Base-by-base conservation (phyloP, 2,888 invertebrate species). In the Clepsis dumicolana region DNA sequence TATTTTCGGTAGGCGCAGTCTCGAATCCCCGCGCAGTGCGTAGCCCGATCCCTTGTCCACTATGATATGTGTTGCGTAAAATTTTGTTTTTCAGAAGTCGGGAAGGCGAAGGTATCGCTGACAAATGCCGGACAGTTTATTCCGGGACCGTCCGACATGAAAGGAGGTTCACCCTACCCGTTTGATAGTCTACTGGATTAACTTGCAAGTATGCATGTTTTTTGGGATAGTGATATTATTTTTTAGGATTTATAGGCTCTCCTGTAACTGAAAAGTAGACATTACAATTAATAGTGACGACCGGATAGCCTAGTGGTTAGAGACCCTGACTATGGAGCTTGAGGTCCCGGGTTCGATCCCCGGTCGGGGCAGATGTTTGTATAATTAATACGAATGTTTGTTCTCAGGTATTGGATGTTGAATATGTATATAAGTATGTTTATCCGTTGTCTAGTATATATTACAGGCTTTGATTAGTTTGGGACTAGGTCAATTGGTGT, bases 21-120 rank as follows among this genome's bases (percentile, higher is more conserved):
- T 48, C 12, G 3, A 21, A 18, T 18, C 0, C 12, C 21, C 0
- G n/a, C 72, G 57, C 72, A 82, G 87, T 90, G 90, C 81, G 90
- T 86, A 29, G 1, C 38, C 16, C 72, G 67, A 64, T 72, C 85
- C 86, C 85, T 80, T 80, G 84, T 85, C 85, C 82, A 81, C 89
- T 91, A 89, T 91, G 92, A 91, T 91, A 90, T 90, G 90, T 93
- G 92, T 90, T 87, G 93, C 91, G 91, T 89, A 89, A 93, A 93
- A 93, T 93, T 90, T 89, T 92, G 92, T 92, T 93, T 91, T 91
- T 91, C 87, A 88, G 86, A 84, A 83, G 84, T 84, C 81, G 80
- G 74, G 60, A 74, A 62, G 62, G 67, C 80, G 80, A 84, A 88
- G 85, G 88, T 85, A 85, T 78, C 84, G 86, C 86, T 89, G 92